Evolutionary conservation across 1,140 invertebrate species (phyloP).

Genomic region (Cydia pomonella): DNA sequence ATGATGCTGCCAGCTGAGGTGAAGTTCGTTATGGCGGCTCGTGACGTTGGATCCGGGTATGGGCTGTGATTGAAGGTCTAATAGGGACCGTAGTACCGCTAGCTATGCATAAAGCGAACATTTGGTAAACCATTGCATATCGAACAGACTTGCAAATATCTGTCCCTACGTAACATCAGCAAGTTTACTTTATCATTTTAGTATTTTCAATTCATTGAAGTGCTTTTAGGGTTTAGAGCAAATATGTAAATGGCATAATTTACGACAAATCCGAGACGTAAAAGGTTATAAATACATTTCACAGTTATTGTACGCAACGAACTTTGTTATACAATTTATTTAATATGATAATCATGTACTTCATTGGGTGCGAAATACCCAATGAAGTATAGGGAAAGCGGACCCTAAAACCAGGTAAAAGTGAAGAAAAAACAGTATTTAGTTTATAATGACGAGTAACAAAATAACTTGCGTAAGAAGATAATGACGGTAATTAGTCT

Average conservation of each 20-base stretch:
- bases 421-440: neutral
- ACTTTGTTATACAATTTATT: neutral
- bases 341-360: too few relatives aligned
- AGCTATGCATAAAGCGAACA: neutral
- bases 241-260: too few relatives aligned
- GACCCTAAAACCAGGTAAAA: too few relatives aligned
- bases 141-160: neutral
- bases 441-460: too few relatives aligned
- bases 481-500: conserved; percentile 1
- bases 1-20: neutral
- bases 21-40: neutral
- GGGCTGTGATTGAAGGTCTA: neutral
- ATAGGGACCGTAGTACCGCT: neutral
- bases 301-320: too few relatives aligned
- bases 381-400: too few relatives aligned
- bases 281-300: too few relatives aligned
- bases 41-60: neutral
- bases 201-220: neutral
- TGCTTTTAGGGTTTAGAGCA: neutral
- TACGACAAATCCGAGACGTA: neutral
- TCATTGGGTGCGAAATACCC: too few relatives aligned
- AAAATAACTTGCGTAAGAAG: neutral
- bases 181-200: neutral
- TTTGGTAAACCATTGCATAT: neutral
- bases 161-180: neutral